Evolutionary conservation across 2,797 vertebrate genomes (phyloP), one percentile per base, ranked within the genome.

Genomic region (Nyctalus aviator): DNA sequence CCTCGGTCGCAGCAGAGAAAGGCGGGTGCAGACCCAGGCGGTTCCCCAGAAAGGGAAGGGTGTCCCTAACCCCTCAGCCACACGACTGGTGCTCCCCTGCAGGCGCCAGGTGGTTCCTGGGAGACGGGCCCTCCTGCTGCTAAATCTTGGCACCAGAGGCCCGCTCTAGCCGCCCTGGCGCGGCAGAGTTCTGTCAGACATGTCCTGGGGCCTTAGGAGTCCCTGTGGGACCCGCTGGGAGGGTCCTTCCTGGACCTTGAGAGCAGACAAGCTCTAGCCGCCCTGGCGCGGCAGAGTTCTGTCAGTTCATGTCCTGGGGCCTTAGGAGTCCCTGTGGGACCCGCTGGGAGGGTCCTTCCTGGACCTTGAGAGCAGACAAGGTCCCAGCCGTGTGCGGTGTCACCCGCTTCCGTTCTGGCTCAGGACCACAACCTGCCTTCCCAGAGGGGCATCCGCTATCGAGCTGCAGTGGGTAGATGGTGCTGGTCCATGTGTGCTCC

Each of bases 261-360:
- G 68, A 76, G 68, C 89, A 92, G 73, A 55, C 72, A n/a, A n/a
- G n/a, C n/a, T 82, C 89, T 30, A 17, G 55, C 55, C 83, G 53
- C 46, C 3, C 2, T 37, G 25, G 81, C 85, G 37, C 84, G 66
- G 18, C 23, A 62, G 12, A 35, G 50, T 76, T 37, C 50, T 30
- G n/a, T 64, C 73, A 69, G 30, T 23, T 23, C 10, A 8, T 90
- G 83, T 85, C 85, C 79, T n/a, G 85, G 87, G 17, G 37, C 59
- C 46, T 75, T 50, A 66, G 25, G 57, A 79, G 53, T 27, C 5
- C 59, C 17, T 76, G 37, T 62, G 8, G 0, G 48, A 8, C 83
- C 94, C 84, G 86, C 73, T 95, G 78, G 57, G 69, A 41, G 59
- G 57, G 20, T 89, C 64, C 84, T 95, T 62, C 32, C 25, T 1